These are phyloP conservation scores for Peromyscus californicus DNA, from an alignment of 2,113 vertebrate genomes.

Conservation along the genomic window DNA sequence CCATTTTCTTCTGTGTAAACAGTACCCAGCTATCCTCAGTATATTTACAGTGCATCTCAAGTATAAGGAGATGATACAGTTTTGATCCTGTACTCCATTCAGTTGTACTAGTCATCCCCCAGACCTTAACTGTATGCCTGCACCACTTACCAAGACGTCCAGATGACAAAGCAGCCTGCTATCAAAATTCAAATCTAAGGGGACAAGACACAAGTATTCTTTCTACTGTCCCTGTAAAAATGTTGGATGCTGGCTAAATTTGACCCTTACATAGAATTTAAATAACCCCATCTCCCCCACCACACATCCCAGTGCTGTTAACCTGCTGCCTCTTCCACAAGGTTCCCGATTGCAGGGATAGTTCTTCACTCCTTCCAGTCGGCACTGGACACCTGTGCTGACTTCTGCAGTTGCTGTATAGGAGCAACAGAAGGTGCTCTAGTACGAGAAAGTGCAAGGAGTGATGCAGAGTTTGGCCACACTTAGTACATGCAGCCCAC, in stretches of 20 bases:
- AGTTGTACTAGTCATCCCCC: background rate
- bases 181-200: background rate
- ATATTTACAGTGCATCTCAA: background rate
- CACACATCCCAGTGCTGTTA: background rate
- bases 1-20: background rate
- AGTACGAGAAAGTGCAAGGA: background rate
- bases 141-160: background rate
- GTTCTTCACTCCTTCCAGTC: background rate
- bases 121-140: background rate
- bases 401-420: background rate
- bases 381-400: background rate
- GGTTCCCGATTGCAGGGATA: background rate
- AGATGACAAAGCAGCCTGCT: background rate
- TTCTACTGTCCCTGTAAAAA: background rate
- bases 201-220: background rate
- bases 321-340: background rate
- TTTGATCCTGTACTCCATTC: background rate
- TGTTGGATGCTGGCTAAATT: background rate
- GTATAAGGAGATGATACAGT: background rate
- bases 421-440: background rate
- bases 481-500: background rate
- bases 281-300: background rate
- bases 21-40: background rate
- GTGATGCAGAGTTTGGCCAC: background rate
- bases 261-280: background rate